Conservation (phyloP, 1,140 invertebrate species). For the Scaptomyza hsui region DNA sequence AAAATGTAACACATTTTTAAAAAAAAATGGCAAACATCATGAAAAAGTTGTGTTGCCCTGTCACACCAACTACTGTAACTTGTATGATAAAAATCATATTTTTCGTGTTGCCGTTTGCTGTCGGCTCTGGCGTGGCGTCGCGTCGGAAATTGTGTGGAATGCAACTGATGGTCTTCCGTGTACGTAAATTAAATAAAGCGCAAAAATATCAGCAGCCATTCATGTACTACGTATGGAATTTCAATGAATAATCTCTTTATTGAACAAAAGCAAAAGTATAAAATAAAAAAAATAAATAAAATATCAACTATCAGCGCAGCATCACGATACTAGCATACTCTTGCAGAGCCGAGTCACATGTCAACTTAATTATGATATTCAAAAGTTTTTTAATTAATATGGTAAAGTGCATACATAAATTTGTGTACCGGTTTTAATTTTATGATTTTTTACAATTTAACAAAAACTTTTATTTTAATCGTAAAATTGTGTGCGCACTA, state of each 20-base stretch:
- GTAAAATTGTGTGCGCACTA: too few relatives aligned
- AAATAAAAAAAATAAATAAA: neutral
- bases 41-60: neutral
- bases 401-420: too few relatives aligned
- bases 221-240: conserved; percentile 3
- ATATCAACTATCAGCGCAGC: neutral
- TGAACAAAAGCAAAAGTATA: neutral
- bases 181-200: conserved; percentile 27
- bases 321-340: neutral
- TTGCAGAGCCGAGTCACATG: too few relatives aligned
- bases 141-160: conserved; percentile 14
- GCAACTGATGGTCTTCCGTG: conserved; percentile 1
- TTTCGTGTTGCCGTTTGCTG: conserved; percentile 16
- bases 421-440: too few relatives aligned
- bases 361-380: neutral
- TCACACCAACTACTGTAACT: neutral
- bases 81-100: conserved; percentile 5
- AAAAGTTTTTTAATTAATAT: neutral
- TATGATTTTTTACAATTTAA: too few relatives aligned
- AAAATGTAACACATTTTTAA: neutral
- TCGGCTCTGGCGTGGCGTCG: conserved; percentile 2
- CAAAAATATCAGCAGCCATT: conserved; percentile 8
- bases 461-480: too few relatives aligned
- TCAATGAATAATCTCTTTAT: neutral
- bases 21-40: neutral